Conservation (phyloP, 2,113 vertebrate genomes). For the Agelaius phoeniceus region DNA sequence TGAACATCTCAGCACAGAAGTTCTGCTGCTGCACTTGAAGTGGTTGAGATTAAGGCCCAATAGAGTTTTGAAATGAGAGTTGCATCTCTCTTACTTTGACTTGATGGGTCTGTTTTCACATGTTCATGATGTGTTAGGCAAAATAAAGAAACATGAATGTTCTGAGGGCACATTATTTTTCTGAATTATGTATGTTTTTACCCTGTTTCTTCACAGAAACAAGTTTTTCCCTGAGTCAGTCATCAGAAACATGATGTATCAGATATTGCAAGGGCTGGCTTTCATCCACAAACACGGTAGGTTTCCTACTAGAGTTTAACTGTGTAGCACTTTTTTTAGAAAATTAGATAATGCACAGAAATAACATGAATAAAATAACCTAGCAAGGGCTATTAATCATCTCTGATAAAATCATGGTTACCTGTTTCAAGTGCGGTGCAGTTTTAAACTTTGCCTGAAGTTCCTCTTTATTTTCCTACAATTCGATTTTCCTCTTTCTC, state of each 20-base stretch:
- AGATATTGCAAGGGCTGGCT: slow-evolving; percentile 96
- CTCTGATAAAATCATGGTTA: neutral
- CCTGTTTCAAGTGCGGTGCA: neutral
- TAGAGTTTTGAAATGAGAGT: neutral
- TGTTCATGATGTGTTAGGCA: neutral
- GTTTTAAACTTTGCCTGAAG: neutral
- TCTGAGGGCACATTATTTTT: neutral
- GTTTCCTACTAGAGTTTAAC: slow-evolving; percentile 58
- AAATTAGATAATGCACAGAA: neutral
- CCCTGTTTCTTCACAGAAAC: slow-evolving; percentile 85
- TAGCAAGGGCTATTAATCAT: neutral
- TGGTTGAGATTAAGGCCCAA: neutral
- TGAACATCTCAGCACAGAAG: neutral
- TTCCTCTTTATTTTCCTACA: neutral
- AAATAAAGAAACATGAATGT: neutral
- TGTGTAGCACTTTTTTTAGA: neutral
- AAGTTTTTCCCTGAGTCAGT: slow-evolving; percentile 96
- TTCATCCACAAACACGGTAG: slow-evolving; percentile 99
- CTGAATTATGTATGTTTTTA: slow-evolving; percentile 43
- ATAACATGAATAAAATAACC: neutral
- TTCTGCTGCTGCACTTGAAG: neutral
- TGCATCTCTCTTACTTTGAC: neutral
- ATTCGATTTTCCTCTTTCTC: neutral
- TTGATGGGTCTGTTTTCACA: neutral
- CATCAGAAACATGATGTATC: slow-evolving; percentile 99